Evolutionary conservation across 2,797 vertebrate genomes (phyloP).

Genomic region (Phrynocephalus guinanensis): DNA sequence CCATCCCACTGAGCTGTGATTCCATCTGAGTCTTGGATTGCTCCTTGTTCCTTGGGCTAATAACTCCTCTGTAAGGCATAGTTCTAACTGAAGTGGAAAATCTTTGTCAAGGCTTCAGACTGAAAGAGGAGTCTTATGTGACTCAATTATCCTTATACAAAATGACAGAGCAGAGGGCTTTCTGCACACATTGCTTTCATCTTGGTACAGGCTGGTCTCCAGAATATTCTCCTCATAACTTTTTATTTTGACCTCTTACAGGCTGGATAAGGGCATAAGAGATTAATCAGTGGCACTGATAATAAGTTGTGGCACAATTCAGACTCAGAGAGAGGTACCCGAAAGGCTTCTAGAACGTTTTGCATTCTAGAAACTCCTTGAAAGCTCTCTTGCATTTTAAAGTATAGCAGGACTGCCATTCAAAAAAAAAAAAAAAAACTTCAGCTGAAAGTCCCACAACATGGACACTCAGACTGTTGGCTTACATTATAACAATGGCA

Average conservation of each 20-base stretch:
- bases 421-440: not conserved
- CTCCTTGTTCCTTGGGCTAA: not conserved
- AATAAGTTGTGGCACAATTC: not conserved
- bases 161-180: not conserved
- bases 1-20: not conserved
- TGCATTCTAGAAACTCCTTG: not conserved
- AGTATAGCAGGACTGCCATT: not conserved
- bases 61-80: not conserved
- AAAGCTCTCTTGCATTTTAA: slow-evolving; percentile 3
- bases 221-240: not conserved
- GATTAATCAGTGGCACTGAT: not conserved
- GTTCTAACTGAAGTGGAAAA: not conserved
- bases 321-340: not conserved
- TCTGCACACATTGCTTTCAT: not conserved
- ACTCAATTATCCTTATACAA: not conserved
- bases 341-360: not conserved
- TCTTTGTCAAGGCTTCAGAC: not conserved
- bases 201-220: not conserved
- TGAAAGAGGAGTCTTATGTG: not conserved
- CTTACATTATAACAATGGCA: not conserved
- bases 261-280: not conserved
- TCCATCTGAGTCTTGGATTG: not conserved
- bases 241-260: no score
- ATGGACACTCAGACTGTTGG: not conserved
- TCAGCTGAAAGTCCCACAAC: not conserved